Base-by-base conservation (phyloP, 2,888 invertebrate species). In the Ferrisia virgata region DNA sequence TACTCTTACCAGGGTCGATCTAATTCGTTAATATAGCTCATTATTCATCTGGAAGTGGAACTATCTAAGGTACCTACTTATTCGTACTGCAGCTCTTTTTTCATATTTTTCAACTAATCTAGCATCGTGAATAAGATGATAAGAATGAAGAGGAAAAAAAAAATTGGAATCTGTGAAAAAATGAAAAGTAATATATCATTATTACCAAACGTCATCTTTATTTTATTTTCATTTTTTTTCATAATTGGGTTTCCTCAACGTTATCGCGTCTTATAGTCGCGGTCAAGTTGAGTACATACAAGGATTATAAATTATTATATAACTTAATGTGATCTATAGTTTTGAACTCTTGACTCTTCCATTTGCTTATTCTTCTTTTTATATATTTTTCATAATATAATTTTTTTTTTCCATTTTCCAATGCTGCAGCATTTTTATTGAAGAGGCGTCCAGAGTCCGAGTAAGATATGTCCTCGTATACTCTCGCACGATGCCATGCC, bases 191-290 rank as follows among this genome's bases (percentile, higher is more conserved):
- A 80, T 80, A 80, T 47, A 47, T 80, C 80, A 47, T 80, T 80
- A 80, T 80, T 80, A 80, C 40, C 13, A 11, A 47, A 43, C 28
- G 80, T 47, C 47, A 31, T 22, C 31, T 25, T 80, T 80, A 47
- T 80, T 79, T n/a, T n/a, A n/a, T n/a, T n/a, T n/a, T n/a, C n/a
- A n/a, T n/a, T n/a, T n/a, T n/a, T 80, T 80, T 80, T 80, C 53
- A 80, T 80, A 80, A 80, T 80, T 80, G 80, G 80, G 80, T 80
- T 80, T 80, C 47, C 43, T 53, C 53, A 53, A 80, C 80, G 53
- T 80, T 80, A 80, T 28, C n/a, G 36, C 72, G 72, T 9, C 64
- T 64, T 28, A 72, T 31, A 36, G 78, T 28, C 53, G 31, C 13
- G 79, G 47, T 2, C 53, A 9, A 53, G 53, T 22, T 43, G 22